Evolutionary conservation across 2,113 vertebrate species (phyloP).

Genomic region (Mustela lutreola): DNA sequence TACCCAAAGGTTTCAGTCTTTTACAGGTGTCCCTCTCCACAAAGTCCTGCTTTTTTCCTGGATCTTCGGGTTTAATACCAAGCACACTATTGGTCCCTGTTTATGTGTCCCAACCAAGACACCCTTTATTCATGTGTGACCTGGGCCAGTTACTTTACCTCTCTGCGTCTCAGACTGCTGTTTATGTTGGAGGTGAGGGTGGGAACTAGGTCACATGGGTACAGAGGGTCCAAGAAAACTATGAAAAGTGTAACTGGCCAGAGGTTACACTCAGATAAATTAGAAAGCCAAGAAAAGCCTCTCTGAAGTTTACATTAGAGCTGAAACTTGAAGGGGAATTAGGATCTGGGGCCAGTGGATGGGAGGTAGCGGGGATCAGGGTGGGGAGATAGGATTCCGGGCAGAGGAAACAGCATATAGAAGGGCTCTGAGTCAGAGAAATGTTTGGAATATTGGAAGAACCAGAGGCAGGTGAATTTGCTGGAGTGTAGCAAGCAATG

Average conservation of each 20-base stretch:
- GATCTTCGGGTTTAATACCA: not conserved
- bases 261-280: not conserved
- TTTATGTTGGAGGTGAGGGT: not conserved
- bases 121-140: not conserved
- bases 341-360: not conserved
- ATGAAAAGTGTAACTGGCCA: not conserved
- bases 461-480: not conserved
- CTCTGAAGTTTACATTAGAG: not conserved
- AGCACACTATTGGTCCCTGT: not conserved
- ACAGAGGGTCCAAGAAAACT: not conserved
- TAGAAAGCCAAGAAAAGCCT: not conserved
- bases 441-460: not conserved
- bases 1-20: not conserved
- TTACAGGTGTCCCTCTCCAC: not conserved
- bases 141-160: not conserved
- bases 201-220: not conserved
- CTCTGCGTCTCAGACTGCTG: not conserved
- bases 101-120: not conserved
- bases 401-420: not conserved
- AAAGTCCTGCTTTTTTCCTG: not conserved
- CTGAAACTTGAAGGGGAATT: not conserved
- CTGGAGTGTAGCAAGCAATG: not conserved
- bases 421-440: not conserved
- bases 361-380: accelerated
- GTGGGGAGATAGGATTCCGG: not conserved